Conservation (phyloP, 2,113 vertebrate species). For the Entomyzon cyanotis region DNA sequence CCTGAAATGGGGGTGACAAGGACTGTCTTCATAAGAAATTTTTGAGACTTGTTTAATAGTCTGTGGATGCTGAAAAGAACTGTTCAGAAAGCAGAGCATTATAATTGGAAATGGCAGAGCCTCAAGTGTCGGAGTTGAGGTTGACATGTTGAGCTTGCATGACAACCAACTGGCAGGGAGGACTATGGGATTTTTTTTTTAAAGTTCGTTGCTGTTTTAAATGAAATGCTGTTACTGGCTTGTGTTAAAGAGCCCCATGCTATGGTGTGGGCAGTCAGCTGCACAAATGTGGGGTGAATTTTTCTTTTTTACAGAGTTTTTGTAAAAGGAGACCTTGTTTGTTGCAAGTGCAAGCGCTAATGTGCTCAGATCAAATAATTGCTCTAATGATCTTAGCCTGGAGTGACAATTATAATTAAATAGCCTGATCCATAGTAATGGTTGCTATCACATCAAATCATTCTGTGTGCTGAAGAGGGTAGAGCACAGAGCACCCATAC, state of each 20-base stretch:
- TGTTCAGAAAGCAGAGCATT: slow-evolving; percentile 3
- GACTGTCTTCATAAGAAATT: neutral
- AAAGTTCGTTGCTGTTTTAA: neutral
- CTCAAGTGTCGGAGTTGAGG: neutral
- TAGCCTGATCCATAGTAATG: neutral
- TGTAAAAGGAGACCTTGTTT: neutral
- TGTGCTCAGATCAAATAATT: slow-evolving; percentile 34
- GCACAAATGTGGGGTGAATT: neutral
- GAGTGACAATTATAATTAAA: slow-evolving; percentile 11
- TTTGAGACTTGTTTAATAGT: neutral
- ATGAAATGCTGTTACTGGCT: neutral
- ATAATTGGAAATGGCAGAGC: slow-evolving; percentile 11
- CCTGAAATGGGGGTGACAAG: neutral
- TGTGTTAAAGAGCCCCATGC: neutral
- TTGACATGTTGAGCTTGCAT: neutral
- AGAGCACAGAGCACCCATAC: neutral
- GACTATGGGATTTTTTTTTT: neutral
- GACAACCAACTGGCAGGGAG: neutral
- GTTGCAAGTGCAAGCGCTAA: neutral
- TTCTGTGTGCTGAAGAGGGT: neutral
- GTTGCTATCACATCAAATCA: neutral
- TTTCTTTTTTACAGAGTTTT: neutral
- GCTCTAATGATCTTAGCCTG: slow-evolving; percentile 27
- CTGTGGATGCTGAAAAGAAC: neutral
- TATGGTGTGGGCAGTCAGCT: neutral